Percentiles rank a stretch among this genome's conserved stretches.
phyloP scores from a whole-genome alignment of 2,888 invertebrate genomes.

The Platycnemis pennipes region DNA sequence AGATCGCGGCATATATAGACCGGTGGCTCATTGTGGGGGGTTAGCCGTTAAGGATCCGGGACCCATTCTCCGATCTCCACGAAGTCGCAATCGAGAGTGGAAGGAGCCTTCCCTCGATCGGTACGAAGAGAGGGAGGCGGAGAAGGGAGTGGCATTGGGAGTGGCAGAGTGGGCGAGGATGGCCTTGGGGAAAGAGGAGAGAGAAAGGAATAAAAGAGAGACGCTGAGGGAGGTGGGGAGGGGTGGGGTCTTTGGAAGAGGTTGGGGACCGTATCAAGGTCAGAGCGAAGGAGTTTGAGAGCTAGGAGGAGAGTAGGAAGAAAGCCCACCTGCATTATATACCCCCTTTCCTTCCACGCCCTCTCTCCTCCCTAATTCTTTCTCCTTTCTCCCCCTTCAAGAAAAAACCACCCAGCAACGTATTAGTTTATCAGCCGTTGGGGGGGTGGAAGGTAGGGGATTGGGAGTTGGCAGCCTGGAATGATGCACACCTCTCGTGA shows the following conservation, averaged over 20 bases:
- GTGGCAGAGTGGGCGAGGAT: no score
- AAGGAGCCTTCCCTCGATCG: neutral
- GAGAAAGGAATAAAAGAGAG: slow-evolving; percentile 17
- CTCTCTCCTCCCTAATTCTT: neutral
- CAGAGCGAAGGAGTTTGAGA: neutral
- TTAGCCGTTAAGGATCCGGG: neutral
- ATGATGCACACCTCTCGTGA: neutral
- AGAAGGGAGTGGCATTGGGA: slow-evolving; percentile 61
- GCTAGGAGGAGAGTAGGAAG: neutral
- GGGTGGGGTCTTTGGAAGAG: neutral
- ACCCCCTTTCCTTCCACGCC: slow-evolving; percentile 20
- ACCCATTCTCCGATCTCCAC: slow-evolving; percentile 36
- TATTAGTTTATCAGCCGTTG: neutral
- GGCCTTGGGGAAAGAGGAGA: slow-evolving; percentile 9
- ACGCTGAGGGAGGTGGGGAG: neutral
- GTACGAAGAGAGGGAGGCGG: neutral
- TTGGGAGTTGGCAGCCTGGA: neutral
- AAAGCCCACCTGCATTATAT: slow-evolving; percentile 57
- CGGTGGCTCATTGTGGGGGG: neutral
- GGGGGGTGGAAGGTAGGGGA: no score
- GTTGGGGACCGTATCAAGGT: slow-evolving; percentile 59
- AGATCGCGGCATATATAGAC: slow-evolving; percentile 37
- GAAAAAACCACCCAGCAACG: neutral
- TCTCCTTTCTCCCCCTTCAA: neutral
- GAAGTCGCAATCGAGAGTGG: neutral